Evolutionary conservation across 2,113 vertebrate genomes (phyloP), one percentile per base, ranked within the genome.

Genomic region (Protobothrops mucrosquamatus): DNA sequence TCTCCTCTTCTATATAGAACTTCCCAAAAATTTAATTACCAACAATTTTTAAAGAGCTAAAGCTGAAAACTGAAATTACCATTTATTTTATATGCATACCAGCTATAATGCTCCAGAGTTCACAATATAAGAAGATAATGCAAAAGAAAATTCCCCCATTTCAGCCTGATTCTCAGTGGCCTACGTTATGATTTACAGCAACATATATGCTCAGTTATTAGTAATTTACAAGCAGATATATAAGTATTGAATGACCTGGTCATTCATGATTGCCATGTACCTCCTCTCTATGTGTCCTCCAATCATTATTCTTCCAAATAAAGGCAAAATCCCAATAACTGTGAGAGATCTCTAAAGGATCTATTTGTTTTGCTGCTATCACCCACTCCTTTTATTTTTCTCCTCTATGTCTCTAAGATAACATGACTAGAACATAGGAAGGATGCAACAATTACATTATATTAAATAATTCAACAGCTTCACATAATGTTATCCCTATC

Each of bases 31-130:
- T 91, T 86, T 91, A 51, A 85, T 56, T 26, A 89, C 69, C 69
- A n/a, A 59, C 29, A 39, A 2, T 86, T 95, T 93, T 56, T 93
- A 94, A 92, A 93, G 52, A 85, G 91, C 29, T 55, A 48, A 88
- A 51, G 51, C 81, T 92, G 11, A 88, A 8, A 92, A 92, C n/a
- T 93, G 87, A 91, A 64, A 91, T 57, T 91, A 46, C n/a, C 52
- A 11, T 43, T 55, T 56, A 59, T 91, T 26, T 87, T 54, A 14
- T 43, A 12, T 39, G 54, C 23, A 51, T 20, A 52, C 43, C 55
- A 89, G 81, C 85, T 90, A 57, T 56, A 61, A 23, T 59, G 56
- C 7, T 34, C 24, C n/a, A 92, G 14, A 29, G 26, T 7, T 46
- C 48, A 51, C 29, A 9, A 43, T 3, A 24, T 57, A 22, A 24